phyloP scores from a whole-genome alignment of 2,113 vertebrate genomes.

The Podocnemis expansa region DNA sequence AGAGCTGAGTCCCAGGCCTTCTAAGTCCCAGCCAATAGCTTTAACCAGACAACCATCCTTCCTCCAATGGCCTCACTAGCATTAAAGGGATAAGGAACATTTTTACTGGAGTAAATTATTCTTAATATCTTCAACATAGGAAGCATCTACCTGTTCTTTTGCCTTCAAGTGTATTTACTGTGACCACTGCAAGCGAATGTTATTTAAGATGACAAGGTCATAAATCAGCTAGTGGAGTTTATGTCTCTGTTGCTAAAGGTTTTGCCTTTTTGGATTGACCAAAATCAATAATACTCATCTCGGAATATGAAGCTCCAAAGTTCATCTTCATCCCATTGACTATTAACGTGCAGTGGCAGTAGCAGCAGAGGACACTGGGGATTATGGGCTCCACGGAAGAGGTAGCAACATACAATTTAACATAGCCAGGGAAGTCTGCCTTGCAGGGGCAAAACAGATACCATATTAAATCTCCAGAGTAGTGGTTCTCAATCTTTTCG shows the following conservation, averaged over 20 bases:
- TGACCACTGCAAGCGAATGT: not conserved
- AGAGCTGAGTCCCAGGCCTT: not conserved
- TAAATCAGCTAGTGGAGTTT: not conserved
- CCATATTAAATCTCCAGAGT: not conserved
- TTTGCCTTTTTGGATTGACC: not conserved
- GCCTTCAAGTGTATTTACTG: not conserved
- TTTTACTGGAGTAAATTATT: not conserved
- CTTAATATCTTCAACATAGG: not conserved
- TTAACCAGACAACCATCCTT: not conserved
- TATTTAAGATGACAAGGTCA: not conserved
- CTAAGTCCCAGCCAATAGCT: not conserved
- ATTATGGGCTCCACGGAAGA: not conserved
- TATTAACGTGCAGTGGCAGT: not conserved
- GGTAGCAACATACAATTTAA: not conserved
- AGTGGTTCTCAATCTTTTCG: too few species aligned
- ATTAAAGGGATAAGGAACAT: not conserved
- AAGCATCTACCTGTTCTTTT: not conserved
- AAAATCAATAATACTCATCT: not conserved
- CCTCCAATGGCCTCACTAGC: not conserved
- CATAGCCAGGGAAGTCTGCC: not conserved
- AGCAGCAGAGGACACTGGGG: not conserved
- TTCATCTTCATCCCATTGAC: not conserved
- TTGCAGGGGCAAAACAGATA: not conserved
- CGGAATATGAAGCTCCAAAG: not conserved
- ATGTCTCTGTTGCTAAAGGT: rapidly evolving